Evolutionary conservation across 2,888 invertebrate species (phyloP).

Genomic region (Agrochola lychnidis): DNA sequence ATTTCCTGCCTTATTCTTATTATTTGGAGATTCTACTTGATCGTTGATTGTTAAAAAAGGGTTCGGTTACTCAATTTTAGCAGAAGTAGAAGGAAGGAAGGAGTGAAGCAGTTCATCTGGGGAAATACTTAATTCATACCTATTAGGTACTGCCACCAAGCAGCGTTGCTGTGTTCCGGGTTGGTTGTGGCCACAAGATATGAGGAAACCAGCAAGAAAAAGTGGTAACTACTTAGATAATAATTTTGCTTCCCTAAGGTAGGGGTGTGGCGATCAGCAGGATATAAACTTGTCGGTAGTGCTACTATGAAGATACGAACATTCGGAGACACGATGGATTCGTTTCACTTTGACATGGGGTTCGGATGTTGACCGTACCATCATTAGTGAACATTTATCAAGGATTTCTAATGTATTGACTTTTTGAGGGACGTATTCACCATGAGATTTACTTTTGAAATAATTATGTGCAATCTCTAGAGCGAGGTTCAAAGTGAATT

Average conservation of each 20-base stretch:
- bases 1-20: not conserved
- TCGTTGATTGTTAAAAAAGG: conserved; percentile 2
- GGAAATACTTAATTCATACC: not conserved
- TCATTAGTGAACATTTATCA: not conserved
- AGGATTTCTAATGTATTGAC: not conserved
- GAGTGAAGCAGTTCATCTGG: not conserved
- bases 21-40: not conserved
- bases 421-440: not conserved
- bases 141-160: not conserved
- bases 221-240: not conserved
- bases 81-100: not conserved
- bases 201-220: not conserved
- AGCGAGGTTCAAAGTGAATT: not conserved
- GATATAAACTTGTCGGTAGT: not conserved
- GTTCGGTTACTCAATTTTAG: not conserved
- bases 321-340: not conserved
- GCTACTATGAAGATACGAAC: not conserved
- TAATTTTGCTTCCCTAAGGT: not conserved
- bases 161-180: not conserved
- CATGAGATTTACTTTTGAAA: not conserved
- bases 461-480: not conserved
- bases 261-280: not conserved
- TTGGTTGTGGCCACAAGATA: not conserved
- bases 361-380: not conserved
- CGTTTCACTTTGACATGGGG: not conserved